Base-by-base conservation (phyloP, 2,888 invertebrate species). In the Trichogramma dendrolimi region DNA sequence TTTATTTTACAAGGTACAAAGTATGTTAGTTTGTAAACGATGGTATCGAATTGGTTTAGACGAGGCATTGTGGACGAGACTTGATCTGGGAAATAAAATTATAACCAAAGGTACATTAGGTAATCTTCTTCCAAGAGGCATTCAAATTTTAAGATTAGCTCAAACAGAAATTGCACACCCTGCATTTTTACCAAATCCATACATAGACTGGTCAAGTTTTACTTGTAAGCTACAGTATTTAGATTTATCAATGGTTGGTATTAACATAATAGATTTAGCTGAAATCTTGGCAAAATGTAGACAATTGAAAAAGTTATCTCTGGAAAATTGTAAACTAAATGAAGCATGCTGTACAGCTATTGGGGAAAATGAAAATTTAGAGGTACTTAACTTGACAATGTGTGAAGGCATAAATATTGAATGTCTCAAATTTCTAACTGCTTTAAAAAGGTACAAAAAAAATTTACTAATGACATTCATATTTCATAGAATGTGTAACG, bases 321-420 rank as follows among this genome's bases (percentile, higher is more conserved):
- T 96, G 59, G 96, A 96, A 78, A 88, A 89, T 71, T 86, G 91
- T 27, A 77, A 79, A 6, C 64, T 95, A 0, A 85, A 85, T 69
- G 84, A 86, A 65, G 79, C 79, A 1, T 86, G 89, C 38, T 88
- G 92, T 72, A 76, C 81, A 63, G 82, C 88, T 55, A 86, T 95
- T 63, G 85, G 88, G 68, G 74, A 84, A 73, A 91, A 87, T 75
- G 76, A 73, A 53, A 81, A 87, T 51, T 77, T 96, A 67, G 91
- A 92, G 77, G 87, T 90, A 0, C 81, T 96, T 27, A 95, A 96
- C 81, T 79, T 95, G 72, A 86, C 92, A 0, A 92, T 94, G 91
- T 87, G 87, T 38, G 83, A 83, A 58, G 93, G 92, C 0, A 76
- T 95, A 6, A 84, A 86, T 11, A 79, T 83, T 0, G 80, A 82